A percentile compares a stretch with the other conserved stretches of the same genome.
Evolutionary conservation across 2,797 vertebrate genomes (phyloP).

Genomic region (Myotis findleyi): DNA sequence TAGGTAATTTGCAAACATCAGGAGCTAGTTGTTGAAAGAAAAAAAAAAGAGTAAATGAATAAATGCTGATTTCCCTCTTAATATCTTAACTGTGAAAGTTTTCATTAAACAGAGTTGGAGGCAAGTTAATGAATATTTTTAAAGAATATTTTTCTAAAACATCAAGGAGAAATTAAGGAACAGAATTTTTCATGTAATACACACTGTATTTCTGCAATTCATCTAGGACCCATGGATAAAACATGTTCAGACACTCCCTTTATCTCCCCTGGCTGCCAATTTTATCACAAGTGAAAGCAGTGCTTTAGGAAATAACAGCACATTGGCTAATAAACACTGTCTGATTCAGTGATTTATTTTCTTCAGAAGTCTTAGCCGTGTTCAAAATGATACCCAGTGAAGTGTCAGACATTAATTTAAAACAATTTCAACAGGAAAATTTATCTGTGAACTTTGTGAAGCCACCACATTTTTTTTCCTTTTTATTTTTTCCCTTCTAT

Average conservation of each 20-base stretch:
- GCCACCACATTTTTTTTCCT: background rate
- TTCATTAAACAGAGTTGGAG: constrained; percentile 45
- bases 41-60: background rate
- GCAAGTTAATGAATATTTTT: constrained; percentile 9
- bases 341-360: constrained; percentile 65
- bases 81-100: background rate
- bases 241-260: background rate
- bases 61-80: background rate
- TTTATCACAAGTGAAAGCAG: constrained; percentile 42
- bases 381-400: constrained; percentile 67
- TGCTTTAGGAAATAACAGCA: constrained; percentile 64
- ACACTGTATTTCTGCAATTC: background rate
- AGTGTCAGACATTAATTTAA: constrained; percentile 72
- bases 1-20: background rate
- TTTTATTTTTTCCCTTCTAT: background rate
- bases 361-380: constrained; percentile 63
- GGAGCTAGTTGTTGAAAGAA: background rate
- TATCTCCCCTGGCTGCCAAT: constrained; percentile 56
- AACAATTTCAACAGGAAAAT: constrained; percentile 67
- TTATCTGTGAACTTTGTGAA: constrained; percentile 48
- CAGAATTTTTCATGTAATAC: background rate
- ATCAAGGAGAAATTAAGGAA: background rate
- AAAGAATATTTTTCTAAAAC: constrained; percentile 19
- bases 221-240: background rate
- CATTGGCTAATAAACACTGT: constrained; percentile 66